Percentiles rank a stretch among this genome's conserved stretches.
phyloP scores from a whole-genome alignment of 2,113 vertebrate species.

The Sinosuthora webbiana region DNA sequence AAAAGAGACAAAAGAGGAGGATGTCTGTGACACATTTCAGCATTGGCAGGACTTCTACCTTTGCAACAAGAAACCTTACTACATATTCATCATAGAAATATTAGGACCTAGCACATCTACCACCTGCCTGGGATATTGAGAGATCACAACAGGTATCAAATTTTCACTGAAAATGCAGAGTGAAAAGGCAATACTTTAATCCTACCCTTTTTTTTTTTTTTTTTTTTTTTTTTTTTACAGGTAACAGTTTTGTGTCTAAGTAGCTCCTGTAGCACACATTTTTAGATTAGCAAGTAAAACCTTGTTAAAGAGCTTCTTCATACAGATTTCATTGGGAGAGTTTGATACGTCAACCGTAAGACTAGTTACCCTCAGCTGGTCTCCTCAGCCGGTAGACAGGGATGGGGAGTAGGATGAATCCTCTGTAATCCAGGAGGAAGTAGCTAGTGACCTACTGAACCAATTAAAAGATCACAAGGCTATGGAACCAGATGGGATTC shows the following conservation, averaged over 20 bases:
- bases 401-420: not conserved
- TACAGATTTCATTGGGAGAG: not conserved
- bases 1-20: not conserved
- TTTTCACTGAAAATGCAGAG: not conserved
- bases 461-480: not conserved
- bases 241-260: not conserved
- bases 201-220: not conserved
- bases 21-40: not conserved
- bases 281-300: not conserved
- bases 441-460: not conserved
- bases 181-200: not conserved
- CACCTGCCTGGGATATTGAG: not conserved
- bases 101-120: not conserved
- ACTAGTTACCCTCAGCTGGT: not conserved
- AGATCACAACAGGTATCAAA: not conserved
- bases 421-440: not conserved
- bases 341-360: not conserved
- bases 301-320: not conserved
- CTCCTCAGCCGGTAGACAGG: not conserved
- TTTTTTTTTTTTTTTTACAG: not conserved
- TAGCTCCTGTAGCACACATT: not conserved
- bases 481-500: not conserved
- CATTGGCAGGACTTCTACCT: not conserved
- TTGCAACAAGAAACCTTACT: not conserved
- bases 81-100: not conserved